phyloP scores from a whole-genome alignment of 2,888 invertebrate species.

The Philaethria dido region DNA sequence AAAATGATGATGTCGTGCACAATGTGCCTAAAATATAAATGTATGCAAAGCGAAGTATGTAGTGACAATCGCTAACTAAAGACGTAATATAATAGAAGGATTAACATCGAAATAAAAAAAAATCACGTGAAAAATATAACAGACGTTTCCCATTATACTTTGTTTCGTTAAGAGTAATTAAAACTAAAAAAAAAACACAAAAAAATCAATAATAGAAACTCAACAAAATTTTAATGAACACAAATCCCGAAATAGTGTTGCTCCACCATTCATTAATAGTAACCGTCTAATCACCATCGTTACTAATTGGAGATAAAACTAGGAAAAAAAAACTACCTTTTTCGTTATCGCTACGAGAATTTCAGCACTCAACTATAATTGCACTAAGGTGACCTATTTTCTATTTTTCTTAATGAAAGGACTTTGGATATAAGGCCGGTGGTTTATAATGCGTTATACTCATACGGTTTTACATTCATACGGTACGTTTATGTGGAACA shows the following conservation, averaged over 20 bases:
- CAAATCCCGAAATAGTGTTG: constrained; percentile 7
- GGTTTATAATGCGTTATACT: constrained; percentile 20
- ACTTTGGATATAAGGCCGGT: constrained; percentile 9
- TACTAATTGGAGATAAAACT: constrained; percentile 13
- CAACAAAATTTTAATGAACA: constrained; percentile 4
- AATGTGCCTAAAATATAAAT: too few species aligned
- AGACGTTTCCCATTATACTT: neutral
- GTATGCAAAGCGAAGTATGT: too few species aligned
- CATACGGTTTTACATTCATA: constrained; percentile 20
- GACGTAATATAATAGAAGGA: too few species aligned
- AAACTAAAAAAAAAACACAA: too few species aligned
- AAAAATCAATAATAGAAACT: neutral
- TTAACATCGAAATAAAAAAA: too few species aligned
- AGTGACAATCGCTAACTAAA: too few species aligned
- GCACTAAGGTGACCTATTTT: constrained; percentile 30
- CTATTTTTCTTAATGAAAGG: constrained; percentile 19
- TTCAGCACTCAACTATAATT: constrained; percentile 22
- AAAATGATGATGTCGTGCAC: too few species aligned
- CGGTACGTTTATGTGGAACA: constrained; percentile 16
- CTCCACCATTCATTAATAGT: neutral
- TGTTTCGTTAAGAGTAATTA: neutral
- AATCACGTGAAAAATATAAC: too few species aligned
- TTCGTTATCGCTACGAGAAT: neutral
- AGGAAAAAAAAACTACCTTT: constrained; percentile 7
- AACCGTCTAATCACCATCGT: constrained; percentile 5